A percentile compares a stretch with the other conserved stretches of the same genome.
phyloP scores from a whole-genome alignment of 2,113 vertebrate species.

The Monopterus albus region DNA sequence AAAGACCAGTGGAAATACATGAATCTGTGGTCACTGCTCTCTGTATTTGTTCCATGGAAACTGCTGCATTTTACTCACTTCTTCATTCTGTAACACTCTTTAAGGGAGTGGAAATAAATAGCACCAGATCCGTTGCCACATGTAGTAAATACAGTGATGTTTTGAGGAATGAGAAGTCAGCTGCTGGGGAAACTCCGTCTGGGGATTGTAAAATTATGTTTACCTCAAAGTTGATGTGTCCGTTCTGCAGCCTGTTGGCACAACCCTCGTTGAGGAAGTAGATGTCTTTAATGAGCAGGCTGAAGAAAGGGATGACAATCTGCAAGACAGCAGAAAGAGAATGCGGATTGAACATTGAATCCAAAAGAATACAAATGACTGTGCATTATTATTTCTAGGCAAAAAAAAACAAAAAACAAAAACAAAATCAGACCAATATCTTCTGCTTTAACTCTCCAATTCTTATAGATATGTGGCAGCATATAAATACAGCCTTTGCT shows the following conservation, averaged over 20 bases:
- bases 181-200: constrained; percentile 7
- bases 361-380: too few species aligned
- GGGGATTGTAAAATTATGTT: constrained; percentile 25
- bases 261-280: constrained; percentile 96
- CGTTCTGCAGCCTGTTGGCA: constrained; percentile 89
- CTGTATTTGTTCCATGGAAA: constrained; percentile 47
- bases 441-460: too few species aligned
- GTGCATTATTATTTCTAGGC: too few species aligned
- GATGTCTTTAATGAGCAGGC: constrained; percentile 95
- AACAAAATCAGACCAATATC: too few species aligned
- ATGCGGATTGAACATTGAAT: too few species aligned
- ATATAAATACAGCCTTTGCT: not conserved
- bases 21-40: not conserved
- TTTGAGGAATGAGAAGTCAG: not conserved
- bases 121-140: not conserved
- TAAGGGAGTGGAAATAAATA: constrained; percentile 42
- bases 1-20: constrained; percentile 17
- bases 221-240: constrained; percentile 95
- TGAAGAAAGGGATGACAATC: constrained; percentile 99
- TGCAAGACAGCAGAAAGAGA: constrained; percentile 68
- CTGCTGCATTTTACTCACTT: constrained; percentile 39
- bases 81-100: constrained; percentile 34
- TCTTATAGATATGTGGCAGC: not conserved
- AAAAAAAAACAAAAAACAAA: too few species aligned
- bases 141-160: constrained; percentile 1